These are phyloP conservation scores for Prionailurus viverrinus DNA, from an alignment of 2,113 vertebrate genomes.

Conservation along the genomic window DNA sequence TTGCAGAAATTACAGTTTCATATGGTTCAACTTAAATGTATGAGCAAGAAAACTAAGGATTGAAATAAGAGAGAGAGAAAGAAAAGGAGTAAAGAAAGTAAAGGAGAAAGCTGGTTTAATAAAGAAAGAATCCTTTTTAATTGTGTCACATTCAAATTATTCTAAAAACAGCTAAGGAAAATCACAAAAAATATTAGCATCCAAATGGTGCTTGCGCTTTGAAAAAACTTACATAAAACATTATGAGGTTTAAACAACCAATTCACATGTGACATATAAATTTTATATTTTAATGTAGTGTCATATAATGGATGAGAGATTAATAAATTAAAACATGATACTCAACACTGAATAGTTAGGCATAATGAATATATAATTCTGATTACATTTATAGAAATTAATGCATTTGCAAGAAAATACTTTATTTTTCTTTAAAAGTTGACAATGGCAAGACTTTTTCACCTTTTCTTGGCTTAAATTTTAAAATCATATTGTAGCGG, in stretches of 20 bases:
- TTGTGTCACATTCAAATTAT: constrained; percentile 18
- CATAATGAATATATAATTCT: constrained; percentile 54
- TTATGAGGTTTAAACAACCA: background rate
- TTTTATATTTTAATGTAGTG: constrained; percentile 74
- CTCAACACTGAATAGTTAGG: constrained; percentile 59
- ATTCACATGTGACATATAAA: constrained; percentile 48
- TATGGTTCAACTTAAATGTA: background rate
- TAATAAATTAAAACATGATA: constrained; percentile 72
- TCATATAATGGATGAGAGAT: constrained; percentile 68
- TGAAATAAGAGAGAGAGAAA: background rate
- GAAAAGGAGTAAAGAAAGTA: background rate
- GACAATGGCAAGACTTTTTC: background rate
- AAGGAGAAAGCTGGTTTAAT: background rate
- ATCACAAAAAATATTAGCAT: constrained; percentile 24
- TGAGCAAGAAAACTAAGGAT: background rate
- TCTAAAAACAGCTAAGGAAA: background rate
- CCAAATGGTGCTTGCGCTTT: background rate
- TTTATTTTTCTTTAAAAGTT: constrained; percentile 57
- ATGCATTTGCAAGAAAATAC: constrained; percentile 54
- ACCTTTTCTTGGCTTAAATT: background rate
- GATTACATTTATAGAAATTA: constrained; percentile 59
- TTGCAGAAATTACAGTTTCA: background rate
- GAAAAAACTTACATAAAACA: constrained; percentile 16
- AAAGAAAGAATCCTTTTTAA: background rate
- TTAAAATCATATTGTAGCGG: background rate